phyloP scores from a whole-genome alignment of 1,140 invertebrate genomes.

The Adelges cooleyi region DNA sequence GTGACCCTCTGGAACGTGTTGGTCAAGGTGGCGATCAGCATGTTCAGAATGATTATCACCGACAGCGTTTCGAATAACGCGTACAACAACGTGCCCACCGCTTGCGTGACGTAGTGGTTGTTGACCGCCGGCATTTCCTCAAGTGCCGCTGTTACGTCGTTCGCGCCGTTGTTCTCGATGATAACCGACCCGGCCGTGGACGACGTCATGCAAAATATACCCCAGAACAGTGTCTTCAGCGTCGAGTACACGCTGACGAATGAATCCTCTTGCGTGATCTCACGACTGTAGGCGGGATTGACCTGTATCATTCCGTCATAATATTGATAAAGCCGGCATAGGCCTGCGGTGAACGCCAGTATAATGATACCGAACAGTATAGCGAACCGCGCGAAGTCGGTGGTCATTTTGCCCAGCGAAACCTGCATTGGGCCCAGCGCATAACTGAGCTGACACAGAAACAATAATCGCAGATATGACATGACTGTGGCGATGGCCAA shows the following conservation, averaged over 20 bases:
- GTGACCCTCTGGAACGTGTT: slow-evolving; percentile 57
- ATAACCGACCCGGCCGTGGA: slow-evolving; percentile 52
- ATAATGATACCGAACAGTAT: slow-evolving; percentile 46
- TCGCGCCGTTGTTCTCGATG: slow-evolving; percentile 44
- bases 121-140: slow-evolving; percentile 28
- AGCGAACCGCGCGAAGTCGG: slow-evolving; percentile 45
- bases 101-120: slow-evolving; percentile 47
- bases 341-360: slow-evolving; percentile 42
- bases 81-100: slow-evolving; percentile 50
- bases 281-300: slow-evolving; percentile 42
- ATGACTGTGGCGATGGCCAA: slow-evolving; percentile 62
- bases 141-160: slow-evolving; percentile 33
- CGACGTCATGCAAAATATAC: slow-evolving; percentile 57
- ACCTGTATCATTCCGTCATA: slow-evolving; percentile 50
- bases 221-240: slow-evolving; percentile 60
- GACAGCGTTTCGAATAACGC: slow-evolving; percentile 52
- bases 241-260: slow-evolving; percentile 47
- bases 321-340: slow-evolving; percentile 43
- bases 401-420: slow-evolving; percentile 48
- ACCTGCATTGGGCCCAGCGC: slow-evolving; percentile 49
- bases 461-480: slow-evolving; percentile 47
- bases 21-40: slow-evolving; percentile 66
- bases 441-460: slow-evolving; percentile 46
- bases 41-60: slow-evolving; percentile 59
- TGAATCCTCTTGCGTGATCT: slow-evolving; percentile 41